Base-by-base conservation (phyloP, 2,797 vertebrate species). In the Hippocampus kuda region DNA sequence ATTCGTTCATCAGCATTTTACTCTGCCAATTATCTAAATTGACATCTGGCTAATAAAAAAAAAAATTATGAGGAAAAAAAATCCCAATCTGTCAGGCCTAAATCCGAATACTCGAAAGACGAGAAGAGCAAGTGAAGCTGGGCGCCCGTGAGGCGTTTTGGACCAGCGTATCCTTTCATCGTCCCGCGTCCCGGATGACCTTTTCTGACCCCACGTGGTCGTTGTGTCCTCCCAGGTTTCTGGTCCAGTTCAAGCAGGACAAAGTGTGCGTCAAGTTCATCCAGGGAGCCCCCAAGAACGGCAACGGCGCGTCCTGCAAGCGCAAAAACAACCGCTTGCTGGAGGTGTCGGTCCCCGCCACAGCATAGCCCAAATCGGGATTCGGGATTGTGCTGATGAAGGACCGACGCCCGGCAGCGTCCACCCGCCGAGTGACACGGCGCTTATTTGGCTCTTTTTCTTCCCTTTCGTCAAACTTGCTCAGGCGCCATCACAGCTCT, bases 261-360 rank as follows among this genome's bases (percentile, higher is more conserved):
- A 98, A 96, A 90, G 97, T 99, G 0, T 98, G 96, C n/a, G 95
- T 99, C 77, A 98, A 98, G 82, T 98, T 99, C 82, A 91, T 98
- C 80, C 94, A 92, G 76, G 92, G 92, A 66, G 89, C 81, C 80
- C 91, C 94, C 77, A 98, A 94, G 79, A 98, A 97, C 0, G 94
- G 94, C 84, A 96, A 89, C 77, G 87, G 92, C 20, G 95, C 90
- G 5, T 89, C 92, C 12, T 99, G 97, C 92, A 99, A 97, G 79
- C 93, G 97, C 86, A 99, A 95, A 92, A 99, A 96, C 91, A 98
- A 98, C 85, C 93, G 95, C 11, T 94, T 98, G 73, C 92, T 99
- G 62, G 97, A 99, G 89, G 97, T 99, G 73, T 94, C 93, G 2
- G 94, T 99, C 67, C 94, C 97, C 7, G 88, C 91, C 65, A 83